Percentiles rank a stretch among this genome's conserved stretches.
Conservation (phyloP, 2,888 invertebrate genomes). For the Lepidonotus clava region DNA sequence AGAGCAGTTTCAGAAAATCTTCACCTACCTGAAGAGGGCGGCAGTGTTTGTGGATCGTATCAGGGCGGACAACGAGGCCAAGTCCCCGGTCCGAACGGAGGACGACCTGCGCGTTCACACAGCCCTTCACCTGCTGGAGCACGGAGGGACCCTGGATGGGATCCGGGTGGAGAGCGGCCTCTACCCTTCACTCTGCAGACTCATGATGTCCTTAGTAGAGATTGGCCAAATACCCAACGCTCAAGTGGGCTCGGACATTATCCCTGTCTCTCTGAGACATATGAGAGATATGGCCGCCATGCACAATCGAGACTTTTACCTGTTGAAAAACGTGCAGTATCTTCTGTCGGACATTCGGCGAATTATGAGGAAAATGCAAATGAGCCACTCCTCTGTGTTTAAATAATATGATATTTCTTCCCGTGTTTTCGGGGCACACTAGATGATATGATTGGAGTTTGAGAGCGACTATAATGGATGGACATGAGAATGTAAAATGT, state of each 20-base stretch:
- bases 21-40: constrained; percentile 14
- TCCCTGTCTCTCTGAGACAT: background rate
- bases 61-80: background rate
- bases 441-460: too few species aligned
- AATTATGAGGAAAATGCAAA: too few species aligned
- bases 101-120: background rate
- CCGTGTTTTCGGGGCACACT: too few species aligned
- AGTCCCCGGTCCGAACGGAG: background rate
- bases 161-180: background rate
- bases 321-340: background rate
- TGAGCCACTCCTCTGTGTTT: too few species aligned
- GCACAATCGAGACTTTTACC: constrained; percentile 11
- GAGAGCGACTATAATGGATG: too few species aligned
- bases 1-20: background rate
- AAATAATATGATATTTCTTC: too few species aligned
- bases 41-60: background rate
- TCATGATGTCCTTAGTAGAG: background rate
- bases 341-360: background rate
- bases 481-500: too few species aligned
- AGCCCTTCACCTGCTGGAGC: background rate
- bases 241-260: background rate
- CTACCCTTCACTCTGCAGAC: background rate
- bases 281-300: background rate
- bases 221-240: background rate
- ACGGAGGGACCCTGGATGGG: background rate